phyloP scores from a whole-genome alignment of 92 coral and sea anemone species.

The Nematostella vectensis region DNA sequence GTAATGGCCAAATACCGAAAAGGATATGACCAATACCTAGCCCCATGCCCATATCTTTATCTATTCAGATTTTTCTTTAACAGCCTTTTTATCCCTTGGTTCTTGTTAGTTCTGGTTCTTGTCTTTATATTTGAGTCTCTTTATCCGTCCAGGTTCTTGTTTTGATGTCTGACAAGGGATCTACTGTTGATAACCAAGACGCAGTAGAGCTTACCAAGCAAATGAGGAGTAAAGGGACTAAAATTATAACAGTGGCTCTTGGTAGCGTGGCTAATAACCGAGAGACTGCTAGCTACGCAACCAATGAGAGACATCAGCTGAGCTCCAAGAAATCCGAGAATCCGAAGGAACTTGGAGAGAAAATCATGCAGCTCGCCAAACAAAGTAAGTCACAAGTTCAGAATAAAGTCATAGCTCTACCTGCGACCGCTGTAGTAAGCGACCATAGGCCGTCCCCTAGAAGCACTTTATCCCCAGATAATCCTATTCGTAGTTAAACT shows the following conservation, averaged over 20 bases:
- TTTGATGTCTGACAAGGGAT: slow-evolving; percentile 26
- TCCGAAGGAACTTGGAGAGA: slow-evolving; percentile 56
- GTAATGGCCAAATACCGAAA: no score
- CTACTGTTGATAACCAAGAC: slow-evolving; percentile 9
- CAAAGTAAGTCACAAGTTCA: slow-evolving; percentile 50
- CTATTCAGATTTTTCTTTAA: no score
- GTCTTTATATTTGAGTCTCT: no score
- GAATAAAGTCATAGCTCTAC: no score
- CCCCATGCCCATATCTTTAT: no score
- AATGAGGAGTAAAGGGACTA: slow-evolving; percentile 25
- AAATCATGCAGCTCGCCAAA: slow-evolving; percentile 46
- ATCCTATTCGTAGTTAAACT: no score
- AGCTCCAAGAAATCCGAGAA: slow-evolving; percentile 42
- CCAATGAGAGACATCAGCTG: slow-evolving; percentile 44
- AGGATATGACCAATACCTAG: no score
- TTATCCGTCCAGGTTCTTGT: slow-evolving; percentile 15
- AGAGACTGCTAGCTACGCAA: slow-evolving; percentile 51
- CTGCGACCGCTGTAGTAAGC: no score
- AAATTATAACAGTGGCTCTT: slow-evolving; percentile 76
- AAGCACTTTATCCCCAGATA: no score
- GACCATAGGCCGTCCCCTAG: no score
- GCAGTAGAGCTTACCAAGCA: slow-evolving; percentile 25
- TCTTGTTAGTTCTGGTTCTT: no score
- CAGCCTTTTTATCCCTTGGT: no score
- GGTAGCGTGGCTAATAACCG: slow-evolving; percentile 57